A percentile compares a stretch with the other conserved stretches of the same genome.
Conservation (phyloP, 2,113 vertebrate species). For the Sterna hirundo region DNA sequence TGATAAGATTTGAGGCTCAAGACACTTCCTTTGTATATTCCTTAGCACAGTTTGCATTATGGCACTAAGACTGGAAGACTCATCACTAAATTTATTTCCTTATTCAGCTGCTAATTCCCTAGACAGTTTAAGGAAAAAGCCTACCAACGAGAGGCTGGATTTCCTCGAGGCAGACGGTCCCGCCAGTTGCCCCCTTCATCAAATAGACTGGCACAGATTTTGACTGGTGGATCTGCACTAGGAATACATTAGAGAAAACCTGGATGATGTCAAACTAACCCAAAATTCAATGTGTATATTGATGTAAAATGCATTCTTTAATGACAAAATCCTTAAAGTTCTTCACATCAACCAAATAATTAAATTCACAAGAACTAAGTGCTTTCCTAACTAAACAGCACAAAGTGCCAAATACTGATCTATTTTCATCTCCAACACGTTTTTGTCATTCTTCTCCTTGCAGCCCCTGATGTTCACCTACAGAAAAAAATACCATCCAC, state of each 20-base stretch:
- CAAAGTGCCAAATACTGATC: neutral
- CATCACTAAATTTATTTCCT: neutral
- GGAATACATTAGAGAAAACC: neutral
- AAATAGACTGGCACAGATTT: neutral
- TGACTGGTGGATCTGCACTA: neutral
- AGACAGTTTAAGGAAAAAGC: neutral
- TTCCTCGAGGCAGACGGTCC: neutral
- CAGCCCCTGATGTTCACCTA: neutral
- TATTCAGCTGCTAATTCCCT: neutral
- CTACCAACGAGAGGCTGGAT: rapidly evolving
- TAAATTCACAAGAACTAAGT: neutral
- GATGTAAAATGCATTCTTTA: neutral
- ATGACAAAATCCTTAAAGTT: neutral
- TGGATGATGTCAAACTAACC: neutral
- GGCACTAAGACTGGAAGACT: neutral
- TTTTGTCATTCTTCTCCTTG: neutral
- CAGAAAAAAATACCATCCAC: neutral
- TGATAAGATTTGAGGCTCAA: neutral
- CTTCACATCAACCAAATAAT: neutral
- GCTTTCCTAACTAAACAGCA: neutral
- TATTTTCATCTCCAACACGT: neutral
- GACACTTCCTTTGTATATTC: neutral
- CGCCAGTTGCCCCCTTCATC: neutral
- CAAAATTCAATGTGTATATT: neutral
- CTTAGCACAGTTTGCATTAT: neutral